Base-by-base conservation (phyloP, 2,888 invertebrate genomes). In the Callyntrura guangdongensis region DNA sequence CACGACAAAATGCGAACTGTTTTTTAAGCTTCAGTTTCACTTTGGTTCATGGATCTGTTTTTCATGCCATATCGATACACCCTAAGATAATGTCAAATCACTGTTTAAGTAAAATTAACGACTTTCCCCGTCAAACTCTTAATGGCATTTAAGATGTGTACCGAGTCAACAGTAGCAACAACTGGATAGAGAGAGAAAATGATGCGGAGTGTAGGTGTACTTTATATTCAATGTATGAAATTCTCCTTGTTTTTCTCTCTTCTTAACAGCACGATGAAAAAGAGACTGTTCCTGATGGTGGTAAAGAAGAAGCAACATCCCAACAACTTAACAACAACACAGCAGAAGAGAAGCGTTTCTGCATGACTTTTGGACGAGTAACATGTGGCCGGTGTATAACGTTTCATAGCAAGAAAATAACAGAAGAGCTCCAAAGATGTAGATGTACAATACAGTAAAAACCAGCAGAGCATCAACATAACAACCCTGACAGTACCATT, bases 321-420 rank as follows among this genome's bases (percentile, higher is more conserved):
- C 36, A 36, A 36, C 36, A 36, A 36, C 36, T 36, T 36, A 36
- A 36, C 59, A 79, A 14, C 45, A 64, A 47, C 61, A 45, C 53
- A 79, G 56, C 59, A 86, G 86, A 59, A 86, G 77, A 86, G 5
- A 61, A 86, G 61, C 47, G 77, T 61, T 61, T 81, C 59, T 53
- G 49, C 53, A 79, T 79, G 79, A 79, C 27, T 79, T 72, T 79
- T 79, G 64, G 82, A 84, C 69, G 64, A 81, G 81, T 87, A 87
- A 87, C 87, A 87, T 87, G 87, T 87, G 87, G 87, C 87, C 87
- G 79, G 87, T 87, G 87, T 87, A 81, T 69, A 87, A 56, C 81
- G 72, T 86, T 86, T 77, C 77, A 61, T 74, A 72, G 53, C 27
- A 64, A 77, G 64, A 82, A 22, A 82, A 82, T 64, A 86, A 79